Base-by-base conservation (phyloP, 2,797 vertebrate species). In the Coreius guichenoti region DNA sequence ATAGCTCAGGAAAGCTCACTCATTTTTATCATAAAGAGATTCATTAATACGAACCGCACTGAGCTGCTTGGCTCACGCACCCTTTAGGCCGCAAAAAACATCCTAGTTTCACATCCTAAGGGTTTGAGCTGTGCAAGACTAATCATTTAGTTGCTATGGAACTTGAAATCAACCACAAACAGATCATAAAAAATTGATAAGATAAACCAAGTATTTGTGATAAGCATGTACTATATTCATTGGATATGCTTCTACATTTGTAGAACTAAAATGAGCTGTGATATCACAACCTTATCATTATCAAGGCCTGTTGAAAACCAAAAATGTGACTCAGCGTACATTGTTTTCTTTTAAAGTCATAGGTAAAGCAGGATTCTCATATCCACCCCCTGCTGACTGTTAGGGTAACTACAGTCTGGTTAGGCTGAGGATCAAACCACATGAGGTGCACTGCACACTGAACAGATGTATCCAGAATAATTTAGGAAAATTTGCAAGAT, bases 371-470 rank as follows among this genome's bases (percentile, higher is more conserved):
- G 29, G 36, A 43, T 49, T 51, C 51, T 13, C 51, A 78, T 47
- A n/a, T 47, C 26, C 63, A 58, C 74, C 82, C 82, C 82, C 74
- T 84, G 82, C 82, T 84, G 82, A 45, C 74, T 78, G 49, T 43
- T 16, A 45, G 33, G 7, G 11, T 54, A 78, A 84, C 74, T 78
- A 29, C 61, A 68, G 73, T 77, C 47, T 58, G 69, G 12, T 31
- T 11, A 26, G 19, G 14, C 2, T 31, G 16, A 17, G 49, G 1
- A 9, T 16, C 36, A 23, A 31, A 80, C n/a, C 12, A 23, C 36
- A 70, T 3, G 9, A 69, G 33, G 67, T 23, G 21, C 36, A 23
- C 0, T n/a, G 21, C 14, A 67, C 58, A 23, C 26, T 47, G 23
- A 61, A 12, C 26, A 31, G 5, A 21, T 13, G 23, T 47, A 4